Base-by-base conservation (phyloP, 2,888 invertebrate genomes). In the Tenthredo distinguenda region DNA sequence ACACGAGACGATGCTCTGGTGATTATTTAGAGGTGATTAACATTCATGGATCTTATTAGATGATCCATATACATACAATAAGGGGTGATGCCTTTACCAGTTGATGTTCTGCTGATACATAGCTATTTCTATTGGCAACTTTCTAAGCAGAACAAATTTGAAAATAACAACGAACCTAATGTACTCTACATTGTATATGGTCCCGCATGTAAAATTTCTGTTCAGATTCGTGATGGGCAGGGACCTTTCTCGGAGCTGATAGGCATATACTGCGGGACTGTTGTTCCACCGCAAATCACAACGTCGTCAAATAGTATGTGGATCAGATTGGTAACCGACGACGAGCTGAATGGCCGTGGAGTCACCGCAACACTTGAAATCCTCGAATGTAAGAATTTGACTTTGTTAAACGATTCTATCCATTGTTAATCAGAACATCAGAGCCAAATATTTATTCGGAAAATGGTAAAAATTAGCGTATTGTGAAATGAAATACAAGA, bases 191-290 rank as follows among this genome's bases (percentile, higher is more conserved):
- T 55, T 55, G 15, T 18, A 55, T n/a, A 55, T 18, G n/a, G 4
- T 55, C 55, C 4, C 3, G 55, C 43, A 55, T 55, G n/a, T n/a
- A n/a, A n/a, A n/a, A n/a, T 55, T 55, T 55, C 7, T 2, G 6
- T 55, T 55, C 2, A 55, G 96, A 91, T 97, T 82, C 95, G 94
- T 85, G 98, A 98, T 93, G 98, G 98, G 0, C 90, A 95, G 15
- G 96, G 96, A 79, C 95, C 95, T 3, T 95, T 95, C 88, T 95
- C 96, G 68, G 95, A 96, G 85, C 88, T 95, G 21, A 96, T 98
- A 26, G 96, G 96, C 0, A 95, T 91, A 77, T 96, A 95, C 89
- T 98, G 98, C 93, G 97, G 97, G 0, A 95, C 95, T 50, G 92
- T 91, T 0, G 79, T 94, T 2, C 97, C 97, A 0, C 93, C 94